Percentiles rank a stretch among this genome's conserved stretches.
These are phyloP conservation scores for Boloria selene DNA, from an alignment of 2,888 invertebrate genomes.

Conservation along the genomic window DNA sequence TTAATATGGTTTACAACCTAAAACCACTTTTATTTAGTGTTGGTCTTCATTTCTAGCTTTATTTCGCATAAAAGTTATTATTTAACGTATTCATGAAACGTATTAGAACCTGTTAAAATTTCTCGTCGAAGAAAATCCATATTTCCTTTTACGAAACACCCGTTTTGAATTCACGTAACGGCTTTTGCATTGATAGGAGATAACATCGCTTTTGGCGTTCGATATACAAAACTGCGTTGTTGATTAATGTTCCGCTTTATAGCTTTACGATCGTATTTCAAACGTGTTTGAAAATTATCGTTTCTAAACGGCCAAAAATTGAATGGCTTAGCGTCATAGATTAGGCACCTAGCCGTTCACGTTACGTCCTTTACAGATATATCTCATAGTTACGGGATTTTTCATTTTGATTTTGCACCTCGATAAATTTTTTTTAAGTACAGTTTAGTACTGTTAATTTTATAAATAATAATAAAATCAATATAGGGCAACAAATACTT, in stretches of 20 bases:
- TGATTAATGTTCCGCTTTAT: slow-evolving; percentile 72
- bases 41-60: too few species aligned
- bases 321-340: slow-evolving; percentile 1
- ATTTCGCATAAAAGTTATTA: too few species aligned
- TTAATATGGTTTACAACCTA: too few species aligned
- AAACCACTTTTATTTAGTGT: too few species aligned
- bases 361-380: not conserved
- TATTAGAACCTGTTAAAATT: slow-evolving; percentile 9
- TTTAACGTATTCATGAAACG: not conserved
- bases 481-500: too few species aligned
- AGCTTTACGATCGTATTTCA: slow-evolving; percentile 45
- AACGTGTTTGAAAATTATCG: slow-evolving; percentile 44
- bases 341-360: slow-evolving; percentile 3
- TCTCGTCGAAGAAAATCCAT: slow-evolving; percentile 35
- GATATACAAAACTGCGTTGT: slow-evolving; percentile 72
- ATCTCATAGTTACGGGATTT: not conserved
- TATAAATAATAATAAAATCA: too few species aligned
- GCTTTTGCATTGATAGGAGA: slow-evolving; percentile 60
- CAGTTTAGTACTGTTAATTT: too few species aligned
- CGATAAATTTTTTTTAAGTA: too few species aligned
- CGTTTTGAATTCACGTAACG: slow-evolving; percentile 45
- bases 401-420: not conserved
- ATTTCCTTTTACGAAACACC: slow-evolving; percentile 39
- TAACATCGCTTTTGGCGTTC: slow-evolving; percentile 69
- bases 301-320: slow-evolving; percentile 36